phyloP scores from a whole-genome alignment of 2,797 vertebrate genomes.

The Sebastes iracundus region DNA sequence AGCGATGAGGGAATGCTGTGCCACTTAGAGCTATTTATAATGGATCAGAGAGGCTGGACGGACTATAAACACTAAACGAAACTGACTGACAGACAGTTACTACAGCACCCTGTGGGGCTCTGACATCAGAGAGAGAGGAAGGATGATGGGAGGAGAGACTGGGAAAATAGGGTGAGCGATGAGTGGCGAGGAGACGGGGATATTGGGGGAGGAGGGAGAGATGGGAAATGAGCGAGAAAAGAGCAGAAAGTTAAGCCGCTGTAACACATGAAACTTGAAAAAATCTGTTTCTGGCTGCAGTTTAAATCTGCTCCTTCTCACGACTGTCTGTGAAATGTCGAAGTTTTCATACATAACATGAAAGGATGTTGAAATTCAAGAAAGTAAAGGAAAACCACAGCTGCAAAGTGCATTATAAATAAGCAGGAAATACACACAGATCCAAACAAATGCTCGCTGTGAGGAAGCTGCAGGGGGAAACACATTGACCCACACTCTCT shows the following conservation, averaged over 20 bases:
- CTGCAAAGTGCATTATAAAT: neutral
- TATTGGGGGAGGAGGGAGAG: constrained; percentile 1
- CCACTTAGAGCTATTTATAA: constrained; percentile 68
- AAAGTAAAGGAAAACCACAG: neutral
- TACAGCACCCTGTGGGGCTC: constrained; percentile 54
- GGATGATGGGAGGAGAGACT: neutral
- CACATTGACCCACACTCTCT: neutral
- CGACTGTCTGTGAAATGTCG: neutral
- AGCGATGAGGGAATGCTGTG: constrained; percentile 41
- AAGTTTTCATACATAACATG: neutral
- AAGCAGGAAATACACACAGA: neutral
- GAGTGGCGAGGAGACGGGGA: neutral
- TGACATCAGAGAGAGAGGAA: constrained; percentile 38
- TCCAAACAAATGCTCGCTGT: neutral
- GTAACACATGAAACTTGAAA: neutral
- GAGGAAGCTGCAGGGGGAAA: neutral
- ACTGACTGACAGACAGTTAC: constrained; percentile 70
- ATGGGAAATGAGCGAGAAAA: neutral
- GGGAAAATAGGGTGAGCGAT: neutral
- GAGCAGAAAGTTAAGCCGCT: constrained; percentile 14
- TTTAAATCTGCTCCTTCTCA: neutral
- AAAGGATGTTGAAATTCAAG: neutral
- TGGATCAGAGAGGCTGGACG: constrained; percentile 63
- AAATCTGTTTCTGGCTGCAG: neutral
- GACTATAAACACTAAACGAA: constrained; percentile 67